Evolutionary conservation across 2,113 vertebrate species (phyloP), one percentile per base, ranked within the genome.

Genomic region (Saguinus midas): DNA sequence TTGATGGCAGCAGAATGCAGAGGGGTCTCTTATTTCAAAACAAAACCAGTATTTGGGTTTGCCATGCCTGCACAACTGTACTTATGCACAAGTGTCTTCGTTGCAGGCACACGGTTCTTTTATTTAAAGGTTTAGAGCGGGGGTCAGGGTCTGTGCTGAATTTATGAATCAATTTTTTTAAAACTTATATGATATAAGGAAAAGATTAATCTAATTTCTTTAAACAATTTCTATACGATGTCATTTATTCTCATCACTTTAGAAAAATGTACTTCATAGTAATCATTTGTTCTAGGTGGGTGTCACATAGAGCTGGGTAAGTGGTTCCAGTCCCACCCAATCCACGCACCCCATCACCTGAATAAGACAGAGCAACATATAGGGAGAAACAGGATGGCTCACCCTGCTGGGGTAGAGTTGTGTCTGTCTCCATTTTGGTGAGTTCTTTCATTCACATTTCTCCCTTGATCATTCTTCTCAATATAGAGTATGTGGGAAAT

Each of bases 11-110:
- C 64, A 75, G 64, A 79, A 93, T 32, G 43, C 68, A 73, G 89
- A 87, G 78, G 8, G 18, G 12, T 75, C 52, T 97, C 81, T 58
- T 9, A 7, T 96, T 98, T 96, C 95, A 94, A 92, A 98, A 97
- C 90, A 61, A 95, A 95, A 61, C 9, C 0, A 43, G 9, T 89
- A 92, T 94, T 87, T 97, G 81, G 25, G 81, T 97, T 98, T 94
- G 29, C 94, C 93, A 91, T 25, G 32, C 68, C 40, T 52, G 25
- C 72, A 79, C 20, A 57, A 87, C 66, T 61, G 61, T 43, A 79
- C 68, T 94, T 96, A 50, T 81, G 57, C 70, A 83, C 64, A 76
- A 61, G 37, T 57, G 21, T 64, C 18, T 68, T 97, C 80, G 3
- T 87, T 52, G 10, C 48, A 55, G 43, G 52, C 40, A 0, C 12